phyloP scores from a whole-genome alignment of 2,888 invertebrate genomes.

The Endomychus coccineus region DNA sequence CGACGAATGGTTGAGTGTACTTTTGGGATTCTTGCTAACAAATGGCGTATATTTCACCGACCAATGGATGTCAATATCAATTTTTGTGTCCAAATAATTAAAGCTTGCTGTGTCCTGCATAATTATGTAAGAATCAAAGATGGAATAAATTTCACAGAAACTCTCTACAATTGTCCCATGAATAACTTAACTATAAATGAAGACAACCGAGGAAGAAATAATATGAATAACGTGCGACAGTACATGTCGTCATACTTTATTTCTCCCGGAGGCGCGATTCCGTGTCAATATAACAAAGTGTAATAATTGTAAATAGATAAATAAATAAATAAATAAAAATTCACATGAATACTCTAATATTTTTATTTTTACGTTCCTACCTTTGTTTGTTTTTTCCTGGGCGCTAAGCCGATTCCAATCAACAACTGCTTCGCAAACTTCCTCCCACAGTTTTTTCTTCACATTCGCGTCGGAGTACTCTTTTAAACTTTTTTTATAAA shows the following conservation, averaged over 20 bases:
- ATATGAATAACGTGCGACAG: conserved; percentile 19
- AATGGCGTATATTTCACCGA: conserved; percentile 31
- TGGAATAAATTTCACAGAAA: conserved; percentile 17
- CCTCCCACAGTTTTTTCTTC: conserved; percentile 46
- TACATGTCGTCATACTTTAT: conserved; percentile 19
- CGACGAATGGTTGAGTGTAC: conserved; percentile 27
- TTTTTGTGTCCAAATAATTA: conserved; percentile 11
- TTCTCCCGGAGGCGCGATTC: conserved; percentile 17
- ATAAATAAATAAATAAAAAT: conserved; percentile 10
- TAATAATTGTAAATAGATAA: conserved; percentile 14
- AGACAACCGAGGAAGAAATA: conserved; percentile 19
- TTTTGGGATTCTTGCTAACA: conserved; percentile 31
- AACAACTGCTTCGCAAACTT: conserved; percentile 19
- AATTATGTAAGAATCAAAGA: conserved; percentile 17
- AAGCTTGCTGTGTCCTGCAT: conserved; percentile 17
- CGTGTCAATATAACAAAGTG: conserved; percentile 21
- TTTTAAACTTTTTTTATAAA: too few species aligned
- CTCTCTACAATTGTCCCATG: conserved; percentile 16
- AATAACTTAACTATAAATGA: conserved; percentile 17
- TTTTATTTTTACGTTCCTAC: conserved; percentile 12
- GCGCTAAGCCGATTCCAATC: conserved; percentile 17
- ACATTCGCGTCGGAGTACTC: conserved; percentile 42
- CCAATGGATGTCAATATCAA: conserved; percentile 13
- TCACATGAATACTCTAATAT: conserved; percentile 3
- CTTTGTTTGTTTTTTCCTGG: conserved; percentile 19